A percentile compares a stretch with the other conserved stretches of the same genome.
These are phyloP conservation scores for Ennomos fuscantarius DNA, from an alignment of 2,888 invertebrate genomes.

Conservation along the genomic window DNA sequence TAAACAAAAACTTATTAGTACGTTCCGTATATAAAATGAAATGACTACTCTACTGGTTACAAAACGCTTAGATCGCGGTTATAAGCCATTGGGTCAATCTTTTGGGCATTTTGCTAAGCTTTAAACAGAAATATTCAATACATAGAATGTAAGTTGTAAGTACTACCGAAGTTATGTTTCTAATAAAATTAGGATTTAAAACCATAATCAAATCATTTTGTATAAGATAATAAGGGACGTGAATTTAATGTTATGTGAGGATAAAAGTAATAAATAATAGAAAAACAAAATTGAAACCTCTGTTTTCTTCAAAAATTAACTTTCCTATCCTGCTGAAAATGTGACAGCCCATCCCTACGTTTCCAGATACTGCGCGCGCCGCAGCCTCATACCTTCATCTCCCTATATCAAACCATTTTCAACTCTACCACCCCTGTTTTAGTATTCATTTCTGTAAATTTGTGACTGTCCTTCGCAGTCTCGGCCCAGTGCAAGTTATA, in stretches of 20 bases:
- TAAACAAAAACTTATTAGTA: too few relatives aligned
- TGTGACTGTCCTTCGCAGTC: slow-evolving; percentile 39
- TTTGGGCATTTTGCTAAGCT: slow-evolving; percentile 20
- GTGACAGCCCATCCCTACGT: slow-evolving; percentile 55
- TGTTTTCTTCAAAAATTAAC: too few relatives aligned
- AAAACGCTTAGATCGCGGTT: slow-evolving; percentile 5
- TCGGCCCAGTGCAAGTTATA: slow-evolving; percentile 52
- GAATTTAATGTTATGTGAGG: too few relatives aligned
- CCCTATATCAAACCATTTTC: slow-evolving; percentile 45
- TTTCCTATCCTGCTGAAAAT: not conserved
- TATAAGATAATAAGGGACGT: too few relatives aligned
- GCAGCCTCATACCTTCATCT: slow-evolving; percentile 68
- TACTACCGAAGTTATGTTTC: not conserved
- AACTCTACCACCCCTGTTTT: slow-evolving; percentile 41
- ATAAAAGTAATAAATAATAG: too few relatives aligned
- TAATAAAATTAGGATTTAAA: too few relatives aligned
- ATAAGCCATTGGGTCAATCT: slow-evolving; percentile 12
- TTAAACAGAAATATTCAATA: not conserved
- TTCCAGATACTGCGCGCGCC: slow-evolving; percentile 74
- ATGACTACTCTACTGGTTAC: too few relatives aligned
- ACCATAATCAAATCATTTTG: slow-evolving; percentile 15
- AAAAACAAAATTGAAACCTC: too few relatives aligned
- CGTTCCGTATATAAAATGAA: too few relatives aligned
- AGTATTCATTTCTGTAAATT: slow-evolving; percentile 36
- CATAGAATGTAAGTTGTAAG: not conserved